These are phyloP conservation scores for Poicephalus meyeri DNA, from an alignment of 2,113 vertebrate species.

Conservation along the genomic window DNA sequence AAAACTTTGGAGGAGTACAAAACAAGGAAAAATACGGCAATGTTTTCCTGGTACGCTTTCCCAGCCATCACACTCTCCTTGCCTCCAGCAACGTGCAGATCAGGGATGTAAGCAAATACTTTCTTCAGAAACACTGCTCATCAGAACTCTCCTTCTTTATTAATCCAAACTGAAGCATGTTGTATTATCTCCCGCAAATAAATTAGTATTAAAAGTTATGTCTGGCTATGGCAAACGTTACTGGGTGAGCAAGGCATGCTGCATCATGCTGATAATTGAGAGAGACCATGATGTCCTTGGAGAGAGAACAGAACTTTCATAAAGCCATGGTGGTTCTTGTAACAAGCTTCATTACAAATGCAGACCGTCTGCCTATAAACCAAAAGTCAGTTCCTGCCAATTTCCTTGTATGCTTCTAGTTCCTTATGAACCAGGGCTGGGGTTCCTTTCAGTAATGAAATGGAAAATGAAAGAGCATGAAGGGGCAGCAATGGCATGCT, in stretches of 20 bases:
- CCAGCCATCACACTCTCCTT: neutral
- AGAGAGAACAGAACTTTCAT: conserved; percentile 39
- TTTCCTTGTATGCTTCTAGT: conserved; percentile 56
- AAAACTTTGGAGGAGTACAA: neutral
- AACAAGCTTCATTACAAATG: conserved; percentile 57
- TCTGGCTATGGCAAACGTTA: conserved; percentile 8
- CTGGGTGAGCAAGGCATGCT: conserved; percentile 28
- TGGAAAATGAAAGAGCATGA: conserved; percentile 40
- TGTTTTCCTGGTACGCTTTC: conserved; percentile 14
- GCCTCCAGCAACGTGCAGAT: conserved; percentile 18
- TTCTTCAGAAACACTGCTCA: conserved; percentile 9
- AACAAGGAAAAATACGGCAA: neutral
- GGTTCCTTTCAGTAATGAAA: conserved; percentile 40
- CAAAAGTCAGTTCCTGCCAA: conserved; percentile 43
- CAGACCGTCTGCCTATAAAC: conserved; percentile 61
- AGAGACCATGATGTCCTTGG: conserved; percentile 19
- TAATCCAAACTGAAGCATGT: neutral
- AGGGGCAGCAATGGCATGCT: conserved; percentile 18
- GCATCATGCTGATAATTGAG: conserved; percentile 49
- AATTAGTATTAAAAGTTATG: neutral
- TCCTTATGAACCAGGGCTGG: conserved; percentile 44
- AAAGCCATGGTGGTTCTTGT: conserved; percentile 12
- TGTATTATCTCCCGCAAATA: neutral
- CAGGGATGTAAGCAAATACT: neutral
- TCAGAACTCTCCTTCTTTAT: neutral